Evolutionary conservation across 1,140 invertebrate genomes (phyloP), one percentile per base, ranked within the genome.

Genomic region (Neuroterus valhalla): DNA sequence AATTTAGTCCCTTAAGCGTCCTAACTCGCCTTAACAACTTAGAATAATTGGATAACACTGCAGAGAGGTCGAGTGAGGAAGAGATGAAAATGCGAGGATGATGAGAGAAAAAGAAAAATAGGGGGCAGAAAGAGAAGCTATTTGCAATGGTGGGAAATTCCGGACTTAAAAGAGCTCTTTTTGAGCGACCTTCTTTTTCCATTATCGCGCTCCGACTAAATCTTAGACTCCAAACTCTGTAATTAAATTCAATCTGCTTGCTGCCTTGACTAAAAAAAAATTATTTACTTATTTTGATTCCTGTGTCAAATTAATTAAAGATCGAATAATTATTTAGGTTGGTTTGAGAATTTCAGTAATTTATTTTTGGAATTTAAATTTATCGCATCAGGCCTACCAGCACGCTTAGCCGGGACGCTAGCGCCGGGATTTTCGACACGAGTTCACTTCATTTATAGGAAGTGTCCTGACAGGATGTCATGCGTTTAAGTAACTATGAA

Each of bases 11-110:
- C 87, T 89, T 89, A 87, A 90, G 85, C 87, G 85, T 87, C 87
- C 88, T 89, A 89, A 89, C 88, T 88, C 82, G 88, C 86, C 89
- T 90, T 89, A 90, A 90, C 89, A 90, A 90, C 89, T 89, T 89
- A 87, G 86, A 90, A 89, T 90, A 90, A 90, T 89, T 90, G 88
- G 89, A 89, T 88, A 88, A 89, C 86, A 87, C 84, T 84, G 83
- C 70, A 81, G 23, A 12, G 73, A 67, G 62, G 69, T 70, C 76
- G 70, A 62, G 68, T 3, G 5, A 50, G 46, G 66, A 69, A 70
- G 50, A 71, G 66, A 71, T 45, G 69, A 26, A 70, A 45, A 62
- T 66, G 46, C 66, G 43, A 62, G 44, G 52, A 66, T 21, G 17
- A 42, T 21, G 46, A 68, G 45, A 74, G 52, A 42, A 68, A 52